Base-by-base conservation (phyloP, 2,888 invertebrate species). In the Agriopis marginaria region DNA sequence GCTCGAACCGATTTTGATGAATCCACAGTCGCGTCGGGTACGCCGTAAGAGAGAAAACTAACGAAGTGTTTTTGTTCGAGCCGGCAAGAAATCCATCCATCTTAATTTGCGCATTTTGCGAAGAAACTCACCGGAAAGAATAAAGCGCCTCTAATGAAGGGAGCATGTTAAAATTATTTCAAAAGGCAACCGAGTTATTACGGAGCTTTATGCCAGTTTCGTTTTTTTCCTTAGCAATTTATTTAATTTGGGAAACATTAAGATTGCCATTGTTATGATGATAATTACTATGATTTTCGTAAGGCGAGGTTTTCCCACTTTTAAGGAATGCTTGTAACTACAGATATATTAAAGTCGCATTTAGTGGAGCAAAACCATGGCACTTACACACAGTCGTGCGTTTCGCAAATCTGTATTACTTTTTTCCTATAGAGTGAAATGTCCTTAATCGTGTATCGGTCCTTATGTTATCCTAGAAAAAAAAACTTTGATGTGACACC, bases 51-150 rank as follows among this genome's bases (percentile, higher is more conserved):
- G 63, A 76, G 67, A 77, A 77, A 80, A 77, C 75, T 79, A 74
- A 76, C 75, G 78, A 79, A 78, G 76, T 77, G 72, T 83, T 82
- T 82, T 79, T 80, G 79, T 76, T 74, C 63, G 72, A 72, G 71
- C 70, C 70, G 69, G 77, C 69, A 79, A 80, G 56, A 47, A 65
- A 65, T 65, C 74, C 83, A 85, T 87, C 81, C 75, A 82, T 87
- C 87, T 87, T 87, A 87, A 86, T 87, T 83, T 82, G 77, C 68
- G 76, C 75, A 81, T 79, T 81, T 74, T 68, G 74, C 74, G 79
- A 80, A 76, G 77, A 78, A 73, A 75, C 75, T 77, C 73, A 74
- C 73, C 67, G 72, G 59, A 71, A 78, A 73, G 80, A 84, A 80
- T 79, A 82, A 62, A 44, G 53, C 82, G 74, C 77, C 65, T 69